A percentile compares a stretch with the other conserved stretches of the same genome.
Conservation (phyloP, 2,113 vertebrate genomes). For the Chaenogobius annularis region DNA sequence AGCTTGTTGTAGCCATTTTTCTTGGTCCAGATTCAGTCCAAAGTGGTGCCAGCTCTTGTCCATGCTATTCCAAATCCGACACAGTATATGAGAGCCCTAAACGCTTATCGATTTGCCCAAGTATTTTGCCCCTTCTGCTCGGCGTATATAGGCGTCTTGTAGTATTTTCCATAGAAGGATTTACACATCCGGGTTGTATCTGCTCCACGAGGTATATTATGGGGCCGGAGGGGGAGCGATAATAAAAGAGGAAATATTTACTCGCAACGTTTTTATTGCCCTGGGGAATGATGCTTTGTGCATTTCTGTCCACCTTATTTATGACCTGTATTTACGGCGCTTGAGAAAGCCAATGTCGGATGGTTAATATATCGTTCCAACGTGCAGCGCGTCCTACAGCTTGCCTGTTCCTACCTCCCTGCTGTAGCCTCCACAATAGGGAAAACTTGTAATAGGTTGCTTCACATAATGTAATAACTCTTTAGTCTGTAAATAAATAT, state of each 20-base stretch:
- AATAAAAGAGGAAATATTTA: constrained; percentile 20
- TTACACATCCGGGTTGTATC: constrained; percentile 16
- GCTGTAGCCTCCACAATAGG: constrained; percentile 41
- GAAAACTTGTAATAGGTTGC: not conserved
- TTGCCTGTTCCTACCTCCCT: constrained; percentile 28
- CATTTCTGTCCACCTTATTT: constrained; percentile 31
- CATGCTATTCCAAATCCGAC: constrained; percentile 74
- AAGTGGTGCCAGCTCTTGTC: constrained; percentile 83
- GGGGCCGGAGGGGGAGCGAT: constrained; percentile 9
- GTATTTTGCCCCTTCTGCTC: constrained; percentile 52
- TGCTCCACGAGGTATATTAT: constrained; percentile 1
- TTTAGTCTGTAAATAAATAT: too few species aligned
- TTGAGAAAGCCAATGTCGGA: constrained; percentile 15
- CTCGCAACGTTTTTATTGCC: constrained; percentile 6
- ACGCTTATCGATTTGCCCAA: constrained; percentile 37
- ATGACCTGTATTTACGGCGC: constrained; percentile 28
- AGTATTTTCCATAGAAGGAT: constrained; percentile 20
- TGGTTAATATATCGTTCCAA: constrained; percentile 17
- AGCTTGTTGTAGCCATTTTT: constrained; percentile 36
- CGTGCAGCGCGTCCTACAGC: constrained; percentile 20
- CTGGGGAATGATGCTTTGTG: constrained; percentile 14
- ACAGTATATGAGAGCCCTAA: constrained; percentile 82
- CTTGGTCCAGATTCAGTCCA: constrained; percentile 70
- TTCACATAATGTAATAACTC: not conserved
- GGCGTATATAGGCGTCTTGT: constrained; percentile 25